Evolutionary conservation across 2,888 invertebrate species (phyloP), one percentile per base, ranked within the genome.

Genomic region (Xestoiulus laeticollis): DNA sequence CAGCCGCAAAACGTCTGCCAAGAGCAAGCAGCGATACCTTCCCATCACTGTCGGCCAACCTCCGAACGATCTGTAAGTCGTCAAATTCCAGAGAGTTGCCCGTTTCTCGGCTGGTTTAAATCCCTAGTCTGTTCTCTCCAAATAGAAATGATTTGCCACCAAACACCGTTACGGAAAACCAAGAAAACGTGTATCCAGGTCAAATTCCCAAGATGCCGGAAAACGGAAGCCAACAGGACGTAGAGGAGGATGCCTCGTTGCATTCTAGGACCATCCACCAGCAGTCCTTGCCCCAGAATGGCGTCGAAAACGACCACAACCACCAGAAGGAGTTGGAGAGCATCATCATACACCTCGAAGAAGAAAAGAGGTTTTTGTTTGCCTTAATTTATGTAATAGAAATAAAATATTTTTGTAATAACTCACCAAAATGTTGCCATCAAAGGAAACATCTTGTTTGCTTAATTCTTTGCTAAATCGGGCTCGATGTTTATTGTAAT

Each of bases 291-390:
- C 59, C 59, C 59, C 59, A 59, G 59, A 59, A 59, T 6, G 59
- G 59, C 19, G 16, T 59, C 59, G 59, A 59, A 59, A 59, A 19
- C n/a, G 84, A 38, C 38, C 84, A 30, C 16, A 38, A 84, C 32
- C 85, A 88, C 8, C 93, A 94, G 26, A 92, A 92, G 26, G 94
- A 96, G 90, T 91, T 96, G 85, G 94, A 95, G 90, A 94, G 95
- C 90, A 94, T 96, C 89, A 96, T 96, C 86, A 93, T 92, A 89
- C 95, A 95, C 90, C 92, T 96, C 89, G 96, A 96, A 92, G 93
- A 94, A 85, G 92, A 92, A 90, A 91, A 92, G 89, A 91, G 91
- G 92, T 91, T 12, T 16, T 30, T 19, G 6, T 38, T 83, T 83
- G 82, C 82, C 22, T 68, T 30, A 84, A 10, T 84, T 30, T 30